Conservation (phyloP, 2,888 invertebrate species). For the Hermaeophaga mercurialis region DNA sequence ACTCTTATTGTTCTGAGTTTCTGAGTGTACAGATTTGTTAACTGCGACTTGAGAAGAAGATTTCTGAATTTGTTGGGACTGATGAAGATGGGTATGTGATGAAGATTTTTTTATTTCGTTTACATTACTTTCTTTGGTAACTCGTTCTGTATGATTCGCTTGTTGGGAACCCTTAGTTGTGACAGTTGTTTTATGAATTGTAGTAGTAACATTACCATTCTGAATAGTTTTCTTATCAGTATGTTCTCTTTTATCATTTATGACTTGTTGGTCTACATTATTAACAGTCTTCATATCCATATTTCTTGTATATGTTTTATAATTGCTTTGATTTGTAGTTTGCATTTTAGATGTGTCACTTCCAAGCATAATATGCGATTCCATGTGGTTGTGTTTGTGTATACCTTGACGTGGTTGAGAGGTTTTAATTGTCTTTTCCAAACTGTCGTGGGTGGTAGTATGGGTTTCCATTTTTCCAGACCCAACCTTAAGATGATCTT, state of each 20-base stretch:
- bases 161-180: constrained; percentile 52
- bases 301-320: constrained; percentile 52
- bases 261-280: constrained; percentile 27
- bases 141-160: constrained; percentile 36
- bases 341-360: constrained; percentile 61
- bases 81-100: constrained; percentile 51
- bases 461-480: constrained; percentile 61
- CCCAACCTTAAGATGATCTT: constrained; percentile 60
- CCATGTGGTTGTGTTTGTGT: constrained; percentile 66
- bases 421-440: constrained; percentile 58
- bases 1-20: constrained; percentile 4
- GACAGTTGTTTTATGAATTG: constrained; percentile 61
- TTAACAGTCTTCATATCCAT: constrained; percentile 44
- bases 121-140: constrained; percentile 33
- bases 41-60: constrained; percentile 5
- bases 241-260: constrained; percentile 21
- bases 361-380: constrained; percentile 70
- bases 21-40: not conserved
- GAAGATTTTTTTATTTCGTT: constrained; percentile 53
- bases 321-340: constrained; percentile 66
- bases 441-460: constrained; percentile 60
- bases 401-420: constrained; percentile 56
- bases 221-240: constrained; percentile 53
- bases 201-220: constrained; percentile 62
- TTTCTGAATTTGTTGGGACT: constrained; percentile 25